Conservation (phyloP, 2,797 vertebrate species). For the Melopsittacus undulatus region DNA sequence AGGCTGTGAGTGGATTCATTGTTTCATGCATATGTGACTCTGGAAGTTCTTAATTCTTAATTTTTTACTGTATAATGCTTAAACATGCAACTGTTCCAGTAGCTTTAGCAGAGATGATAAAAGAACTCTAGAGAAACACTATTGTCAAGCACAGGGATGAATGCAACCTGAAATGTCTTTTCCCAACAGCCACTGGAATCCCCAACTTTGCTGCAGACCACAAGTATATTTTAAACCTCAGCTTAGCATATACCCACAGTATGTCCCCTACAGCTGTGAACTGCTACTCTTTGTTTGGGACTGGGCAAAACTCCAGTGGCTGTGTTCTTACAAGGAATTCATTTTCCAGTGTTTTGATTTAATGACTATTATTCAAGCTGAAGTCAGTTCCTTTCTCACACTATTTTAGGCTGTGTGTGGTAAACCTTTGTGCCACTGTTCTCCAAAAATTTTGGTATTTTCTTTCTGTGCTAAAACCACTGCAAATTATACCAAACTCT, state of each 20-base stretch:
- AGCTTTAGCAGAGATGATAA: background rate
- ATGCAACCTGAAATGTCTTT: background rate
- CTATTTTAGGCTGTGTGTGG: conserved; percentile 64
- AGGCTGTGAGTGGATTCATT: background rate
- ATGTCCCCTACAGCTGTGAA: conserved; percentile 46
- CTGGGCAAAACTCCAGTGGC: conserved; percentile 57
- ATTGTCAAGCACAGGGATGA: background rate
- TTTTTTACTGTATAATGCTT: background rate
- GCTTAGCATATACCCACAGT: background rate
- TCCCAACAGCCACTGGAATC: background rate
- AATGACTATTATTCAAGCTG: conserved; percentile 69
- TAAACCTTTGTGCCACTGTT: conserved; percentile 57
- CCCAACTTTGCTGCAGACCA: conserved; percentile 6
- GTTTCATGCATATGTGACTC: background rate
- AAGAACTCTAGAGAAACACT: background rate
- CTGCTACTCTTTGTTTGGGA: conserved; percentile 57
- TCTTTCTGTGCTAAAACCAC: background rate
- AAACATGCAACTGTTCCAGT: background rate
- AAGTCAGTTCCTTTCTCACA: conserved; percentile 73
- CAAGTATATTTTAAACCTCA: background rate
- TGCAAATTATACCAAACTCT: background rate
- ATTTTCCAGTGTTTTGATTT: conserved; percentile 68
- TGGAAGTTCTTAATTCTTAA: background rate
- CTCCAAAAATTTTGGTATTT: conserved; percentile 12
- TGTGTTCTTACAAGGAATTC: conserved; percentile 63